These are phyloP conservation scores for Melieria crassipennis DNA, from an alignment of 2,888 invertebrate species.

Conservation along the genomic window DNA sequence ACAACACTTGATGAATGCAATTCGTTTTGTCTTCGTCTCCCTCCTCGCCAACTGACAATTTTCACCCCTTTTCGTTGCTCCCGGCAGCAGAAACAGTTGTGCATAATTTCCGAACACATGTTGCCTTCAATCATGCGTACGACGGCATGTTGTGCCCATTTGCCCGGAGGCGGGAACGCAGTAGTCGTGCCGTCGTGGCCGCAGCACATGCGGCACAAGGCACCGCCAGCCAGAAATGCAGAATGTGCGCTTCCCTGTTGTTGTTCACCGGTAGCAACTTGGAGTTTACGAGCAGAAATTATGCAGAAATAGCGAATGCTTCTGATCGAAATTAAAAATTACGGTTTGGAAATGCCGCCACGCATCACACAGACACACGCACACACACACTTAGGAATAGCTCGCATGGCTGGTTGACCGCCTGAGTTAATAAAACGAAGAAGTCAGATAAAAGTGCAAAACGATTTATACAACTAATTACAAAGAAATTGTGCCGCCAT, in stretches of 20 bases:
- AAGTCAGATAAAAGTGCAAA: slow-evolving; percentile 33
- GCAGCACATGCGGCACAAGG: too few relatives aligned
- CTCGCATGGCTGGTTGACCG: too few relatives aligned
- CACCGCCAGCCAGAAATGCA: too few relatives aligned
- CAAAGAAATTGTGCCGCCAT: slow-evolving; percentile 57
- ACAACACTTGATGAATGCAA: slow-evolving; percentile 28
- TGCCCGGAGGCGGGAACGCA: too few relatives aligned
- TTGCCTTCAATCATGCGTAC: slow-evolving; percentile 56
- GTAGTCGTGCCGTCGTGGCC: too few relatives aligned
- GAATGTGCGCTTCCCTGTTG: too few relatives aligned
- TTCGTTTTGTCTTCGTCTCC: not conserved
- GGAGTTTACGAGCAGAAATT: not conserved
- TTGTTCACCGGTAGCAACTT: not conserved
- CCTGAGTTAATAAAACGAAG: not conserved
- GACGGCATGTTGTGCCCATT: not conserved
- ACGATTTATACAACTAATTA: slow-evolving; percentile 57
- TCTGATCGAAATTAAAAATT: too few relatives aligned
- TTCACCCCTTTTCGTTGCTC: not conserved
- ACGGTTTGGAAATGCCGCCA: not conserved
- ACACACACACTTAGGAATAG: too few relatives aligned
- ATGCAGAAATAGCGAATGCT: not conserved
- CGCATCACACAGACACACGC: not conserved
- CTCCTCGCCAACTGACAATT: not conserved
- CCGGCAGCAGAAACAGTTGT: slow-evolving; percentile 45
- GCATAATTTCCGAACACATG: slow-evolving; percentile 61